Conservation (phyloP, 2,888 invertebrate species). For the Tortricodes alternella region DNA sequence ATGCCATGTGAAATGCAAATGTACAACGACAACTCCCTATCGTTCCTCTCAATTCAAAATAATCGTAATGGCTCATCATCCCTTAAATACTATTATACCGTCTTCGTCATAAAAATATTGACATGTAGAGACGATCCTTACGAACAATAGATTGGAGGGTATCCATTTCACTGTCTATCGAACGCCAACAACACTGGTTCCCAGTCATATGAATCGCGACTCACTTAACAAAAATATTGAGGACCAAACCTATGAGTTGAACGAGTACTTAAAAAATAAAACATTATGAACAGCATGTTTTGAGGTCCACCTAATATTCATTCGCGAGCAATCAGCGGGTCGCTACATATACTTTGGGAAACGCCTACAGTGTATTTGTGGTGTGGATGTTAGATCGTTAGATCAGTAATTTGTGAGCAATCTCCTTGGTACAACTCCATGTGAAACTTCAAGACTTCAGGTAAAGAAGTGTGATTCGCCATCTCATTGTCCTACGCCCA, state of each 20-base stretch:
- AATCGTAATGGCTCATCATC: not conserved
- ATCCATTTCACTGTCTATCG: slow-evolving; percentile 41
- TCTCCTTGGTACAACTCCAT: slow-evolving; percentile 37
- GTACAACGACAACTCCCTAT: not conserved
- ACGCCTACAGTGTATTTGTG: slow-evolving; percentile 51
- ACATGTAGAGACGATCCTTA: slow-evolving; percentile 20
- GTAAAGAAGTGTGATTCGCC: slow-evolving; percentile 32
- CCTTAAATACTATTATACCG: slow-evolving; percentile 10
- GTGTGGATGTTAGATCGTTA: slow-evolving; percentile 67
- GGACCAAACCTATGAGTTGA: no score
- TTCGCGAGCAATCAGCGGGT: no score
- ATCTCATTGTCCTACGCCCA: slow-evolving; percentile 50
- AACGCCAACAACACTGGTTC: no score
- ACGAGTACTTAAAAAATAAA: no score
- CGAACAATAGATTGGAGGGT: slow-evolving; percentile 52
- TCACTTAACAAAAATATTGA: no score
- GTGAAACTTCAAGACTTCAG: slow-evolving; percentile 33
- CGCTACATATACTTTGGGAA: no score
- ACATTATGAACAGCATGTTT: no score
- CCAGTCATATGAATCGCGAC: no score
- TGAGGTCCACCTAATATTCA: no score
- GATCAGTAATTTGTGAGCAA: slow-evolving; percentile 64
- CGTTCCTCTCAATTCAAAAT: not conserved
- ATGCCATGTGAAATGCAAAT: slow-evolving; percentile 15
- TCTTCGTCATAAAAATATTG: slow-evolving; percentile 22